phyloP scores from a whole-genome alignment of 2,113 vertebrate genomes.

The Cephalopterus ornatus region DNA sequence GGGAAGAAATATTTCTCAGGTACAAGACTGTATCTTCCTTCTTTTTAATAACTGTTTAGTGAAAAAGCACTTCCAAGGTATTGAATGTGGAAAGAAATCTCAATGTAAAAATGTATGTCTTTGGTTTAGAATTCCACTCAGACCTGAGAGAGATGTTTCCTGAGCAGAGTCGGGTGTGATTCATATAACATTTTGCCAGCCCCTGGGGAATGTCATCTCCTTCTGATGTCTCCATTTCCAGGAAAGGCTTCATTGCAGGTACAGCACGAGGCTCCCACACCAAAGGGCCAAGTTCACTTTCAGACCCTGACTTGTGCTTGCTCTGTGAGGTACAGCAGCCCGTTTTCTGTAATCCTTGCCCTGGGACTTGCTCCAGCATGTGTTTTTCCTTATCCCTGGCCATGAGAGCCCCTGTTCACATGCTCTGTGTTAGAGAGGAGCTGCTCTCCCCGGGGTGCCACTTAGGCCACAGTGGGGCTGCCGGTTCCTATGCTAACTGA shows the following conservation, averaged over 20 bases:
- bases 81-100: neutral
- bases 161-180: neutral
- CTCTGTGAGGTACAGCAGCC: neutral
- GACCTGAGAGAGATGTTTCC: slow-evolving; percentile 37
- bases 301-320: fast-evolving
- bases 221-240: slow-evolving; percentile 49
- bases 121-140: slow-evolving; percentile 17
- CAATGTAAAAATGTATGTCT: slow-evolving; percentile 28
- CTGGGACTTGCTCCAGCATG: neutral
- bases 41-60: slow-evolving; percentile 32
- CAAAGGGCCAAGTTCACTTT: neutral
- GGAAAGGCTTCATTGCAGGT: neutral
- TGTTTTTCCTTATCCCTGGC: neutral
- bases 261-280: neutral
- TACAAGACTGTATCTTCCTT: neutral
- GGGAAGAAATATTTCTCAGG: neutral
- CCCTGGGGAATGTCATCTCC: neutral
- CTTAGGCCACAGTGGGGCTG: neutral
- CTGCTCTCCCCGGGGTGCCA: fast-evolving
- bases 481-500: neutral
- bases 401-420: neutral
- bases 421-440: neutral
- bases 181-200: slow-evolving; percentile 41
- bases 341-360: neutral
- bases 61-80: neutral